Conservation (phyloP, 2,797 vertebrate genomes). For the Pantherophis alleghaniensis region DNA sequence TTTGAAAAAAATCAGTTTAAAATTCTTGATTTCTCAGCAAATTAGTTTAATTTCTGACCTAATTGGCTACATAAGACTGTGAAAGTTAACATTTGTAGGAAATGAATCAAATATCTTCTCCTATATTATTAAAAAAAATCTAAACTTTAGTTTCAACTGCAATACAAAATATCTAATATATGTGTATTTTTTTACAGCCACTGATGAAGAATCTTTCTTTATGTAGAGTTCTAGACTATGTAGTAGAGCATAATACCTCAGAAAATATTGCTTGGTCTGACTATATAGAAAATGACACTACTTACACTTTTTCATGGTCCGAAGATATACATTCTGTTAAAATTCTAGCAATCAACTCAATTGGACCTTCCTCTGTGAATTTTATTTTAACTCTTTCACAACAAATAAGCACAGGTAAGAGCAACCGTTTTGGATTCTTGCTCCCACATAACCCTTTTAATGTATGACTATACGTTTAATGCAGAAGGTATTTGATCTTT, state of each 20-base stretch:
- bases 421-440: background rate
- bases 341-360: constrained; percentile 81
- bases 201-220: constrained; percentile 62
- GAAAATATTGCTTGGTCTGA: constrained; percentile 67
- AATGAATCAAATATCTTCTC: background rate
- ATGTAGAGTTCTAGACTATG: constrained; percentile 82
- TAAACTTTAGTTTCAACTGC: background rate
- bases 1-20: background rate
- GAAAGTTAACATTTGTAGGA: background rate
- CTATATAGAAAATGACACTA: constrained; percentile 65
- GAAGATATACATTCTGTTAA: constrained; percentile 77
- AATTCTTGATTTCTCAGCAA: background rate
- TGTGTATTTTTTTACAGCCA: constrained; percentile 63
- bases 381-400: constrained; percentile 82
- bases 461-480: background rate
- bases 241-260: constrained; percentile 70
- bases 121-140: background rate
- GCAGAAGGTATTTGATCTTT: background rate
- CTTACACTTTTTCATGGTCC: constrained; percentile 81
- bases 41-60: background rate
- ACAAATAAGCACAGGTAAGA: constrained; percentile 75
- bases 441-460: background rate
- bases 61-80: background rate
- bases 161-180: constrained; percentile 2
- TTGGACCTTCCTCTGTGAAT: constrained; percentile 82